These are phyloP conservation scores for Harmothoe impar DNA, from an alignment of 2,888 invertebrate genomes.

Conservation along the genomic window DNA sequence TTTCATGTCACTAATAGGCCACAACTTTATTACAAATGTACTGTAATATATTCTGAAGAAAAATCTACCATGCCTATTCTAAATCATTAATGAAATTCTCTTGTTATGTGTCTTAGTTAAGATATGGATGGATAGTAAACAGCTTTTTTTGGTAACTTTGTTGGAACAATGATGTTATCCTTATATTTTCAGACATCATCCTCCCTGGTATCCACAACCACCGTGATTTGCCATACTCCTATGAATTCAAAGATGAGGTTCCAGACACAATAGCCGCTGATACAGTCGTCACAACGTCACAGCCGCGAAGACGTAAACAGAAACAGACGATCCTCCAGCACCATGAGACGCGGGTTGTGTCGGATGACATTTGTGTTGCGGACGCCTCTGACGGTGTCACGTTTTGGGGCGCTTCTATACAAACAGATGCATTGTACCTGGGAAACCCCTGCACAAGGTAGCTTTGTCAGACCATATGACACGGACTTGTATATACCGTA, in stretches of 20 bases:
- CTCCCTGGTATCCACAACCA: neutral
- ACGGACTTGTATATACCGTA: too few species aligned
- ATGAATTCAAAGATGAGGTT: slow-evolving; percentile 5
- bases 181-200: neutral
- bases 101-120: too few species aligned
- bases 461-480: too few species aligned
- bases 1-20: too few species aligned
- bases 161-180: too few species aligned
- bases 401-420: slow-evolving; percentile 18
- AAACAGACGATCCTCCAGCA: neutral
- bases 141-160: too few species aligned
- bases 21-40: too few species aligned
- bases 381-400: neutral
- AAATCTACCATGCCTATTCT: too few species aligned
- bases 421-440: neutral
- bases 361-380: neutral
- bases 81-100: too few species aligned
- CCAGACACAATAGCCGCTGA: slow-evolving; percentile 57
- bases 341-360: slow-evolving; percentile 3
- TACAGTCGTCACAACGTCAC: slow-evolving; percentile 62
- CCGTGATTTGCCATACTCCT: neutral
- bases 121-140: too few species aligned
- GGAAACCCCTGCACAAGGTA: neutral
- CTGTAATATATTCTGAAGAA: too few species aligned
- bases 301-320: slow-evolving; percentile 33